These are phyloP conservation scores for Pseudomugil gertrudae DNA, from an alignment of 2,797 vertebrate genomes.

Conservation along the genomic window DNA sequence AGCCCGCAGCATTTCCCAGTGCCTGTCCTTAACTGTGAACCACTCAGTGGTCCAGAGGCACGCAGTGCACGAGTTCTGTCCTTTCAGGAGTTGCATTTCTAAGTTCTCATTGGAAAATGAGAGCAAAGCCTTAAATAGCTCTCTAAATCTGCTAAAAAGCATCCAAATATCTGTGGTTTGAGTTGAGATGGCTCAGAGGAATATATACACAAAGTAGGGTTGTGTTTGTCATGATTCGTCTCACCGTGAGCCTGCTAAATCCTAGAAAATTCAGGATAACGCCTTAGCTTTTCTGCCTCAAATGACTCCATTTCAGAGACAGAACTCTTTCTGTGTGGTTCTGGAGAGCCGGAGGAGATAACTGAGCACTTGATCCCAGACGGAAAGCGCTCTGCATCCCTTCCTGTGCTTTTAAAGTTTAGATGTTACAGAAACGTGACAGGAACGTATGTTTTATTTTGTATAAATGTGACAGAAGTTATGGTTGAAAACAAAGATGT, in stretches of 20 bases:
- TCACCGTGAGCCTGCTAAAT: conserved; percentile 17
- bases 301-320: conserved; percentile 10
- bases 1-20: conserved; percentile 73
- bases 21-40: conserved; percentile 85
- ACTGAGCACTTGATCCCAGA: conserved; percentile 89
- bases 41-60: conserved; percentile 76
- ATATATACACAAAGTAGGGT: conserved; percentile 23
- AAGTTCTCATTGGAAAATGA: conserved; percentile 38
- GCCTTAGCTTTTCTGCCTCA: conserved; percentile 33
- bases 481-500: conserved; percentile 81
- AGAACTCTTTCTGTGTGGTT: conserved; percentile 74
- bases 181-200: conserved; percentile 21
- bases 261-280: conserved; percentile 15
- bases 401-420: conserved; percentile 74
- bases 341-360: conserved; percentile 44
- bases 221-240: conserved; percentile 25
- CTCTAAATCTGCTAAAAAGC: conserved; percentile 28
- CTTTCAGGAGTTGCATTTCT: conserved; percentile 6
- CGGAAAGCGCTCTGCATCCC: conserved; percentile 87
- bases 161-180: conserved; percentile 32
- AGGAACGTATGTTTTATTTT: conserved; percentile 91
- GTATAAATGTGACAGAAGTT: conserved; percentile 91
- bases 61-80: conserved; percentile 37
- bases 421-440: conserved; percentile 81
- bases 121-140: conserved; percentile 58